phyloP scores from a whole-genome alignment of 2,113 vertebrate species.

The Lepidothrix coronata region DNA sequence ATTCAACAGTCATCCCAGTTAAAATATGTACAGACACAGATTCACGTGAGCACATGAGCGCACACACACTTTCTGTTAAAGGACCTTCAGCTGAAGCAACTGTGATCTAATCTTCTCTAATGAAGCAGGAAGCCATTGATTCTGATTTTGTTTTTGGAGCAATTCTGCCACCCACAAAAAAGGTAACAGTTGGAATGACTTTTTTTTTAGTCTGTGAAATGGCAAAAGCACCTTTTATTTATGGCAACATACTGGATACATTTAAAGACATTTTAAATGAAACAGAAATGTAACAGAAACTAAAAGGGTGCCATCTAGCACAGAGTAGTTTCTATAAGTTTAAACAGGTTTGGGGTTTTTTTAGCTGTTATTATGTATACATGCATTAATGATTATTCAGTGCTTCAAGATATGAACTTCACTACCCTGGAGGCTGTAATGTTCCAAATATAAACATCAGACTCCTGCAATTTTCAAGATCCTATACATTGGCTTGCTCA shows the following conservation, averaged over 20 bases:
- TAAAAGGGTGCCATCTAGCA: not conserved
- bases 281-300: not conserved
- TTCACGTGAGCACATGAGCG: not conserved
- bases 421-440: not conserved
- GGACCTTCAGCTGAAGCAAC: slow-evolving; percentile 23
- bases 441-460: slow-evolving; percentile 37
- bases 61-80: not conserved
- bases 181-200: not conserved
- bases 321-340: not conserved
- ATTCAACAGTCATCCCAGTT: not conserved
- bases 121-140: slow-evolving; percentile 43
- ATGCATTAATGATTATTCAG: slow-evolving; percentile 2
- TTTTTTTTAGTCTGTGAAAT: slow-evolving; percentile 30
- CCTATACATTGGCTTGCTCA: not conserved
- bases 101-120: slow-evolving; percentile 11
- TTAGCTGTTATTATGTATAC: not conserved
- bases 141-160: slow-evolving; percentile 43
- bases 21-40: not conserved
- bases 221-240: slow-evolving; percentile 23
- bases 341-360: not conserved
- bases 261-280: not conserved
- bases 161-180: slow-evolving; percentile 34
- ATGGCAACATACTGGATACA: not conserved
- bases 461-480: slow-evolving; percentile 17
- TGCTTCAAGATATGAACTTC: slow-evolving; percentile 33